Evolutionary conservation across 64 coral and sea anemone species (phyloP).

Genomic region (Cladopsammia gracilis): DNA sequence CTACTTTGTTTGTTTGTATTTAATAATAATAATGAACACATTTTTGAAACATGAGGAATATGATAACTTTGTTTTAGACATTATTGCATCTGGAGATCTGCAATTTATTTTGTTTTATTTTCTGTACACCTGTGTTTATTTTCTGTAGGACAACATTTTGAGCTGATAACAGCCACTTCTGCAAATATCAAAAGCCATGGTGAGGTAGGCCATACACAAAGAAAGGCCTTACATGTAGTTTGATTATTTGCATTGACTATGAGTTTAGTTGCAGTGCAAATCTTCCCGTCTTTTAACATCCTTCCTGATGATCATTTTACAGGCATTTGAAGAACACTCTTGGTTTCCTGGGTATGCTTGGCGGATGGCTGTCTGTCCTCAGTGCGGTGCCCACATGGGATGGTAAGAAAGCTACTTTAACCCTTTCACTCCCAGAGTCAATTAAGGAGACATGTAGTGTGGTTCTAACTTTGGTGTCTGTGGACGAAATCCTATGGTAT

Average conservation of each 20-base stretch:
- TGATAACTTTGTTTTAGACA: too few species aligned
- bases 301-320: not conserved
- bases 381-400: constrained; percentile 92
- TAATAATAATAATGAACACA: too few species aligned
- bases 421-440: too few species aligned
- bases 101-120: not conserved
- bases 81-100: too few species aligned
- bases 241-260: not conserved
- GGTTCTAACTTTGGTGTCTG: too few species aligned
- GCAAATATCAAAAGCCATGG: constrained; percentile 79
- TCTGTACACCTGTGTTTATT: not conserved
- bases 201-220: constrained; percentile 58
- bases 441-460: too few species aligned
- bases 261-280: not conserved
- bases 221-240: not conserved
- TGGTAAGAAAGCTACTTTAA: constrained; percentile 63
- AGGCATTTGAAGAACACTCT: constrained; percentile 87
- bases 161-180: constrained; percentile 88
- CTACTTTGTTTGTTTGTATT: too few species aligned
- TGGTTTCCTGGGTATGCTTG: constrained; percentile 96
- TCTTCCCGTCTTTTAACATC: too few species aligned
- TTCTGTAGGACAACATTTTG: constrained; percentile 88
- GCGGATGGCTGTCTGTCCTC: constrained; percentile 87
- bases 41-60: too few species aligned
- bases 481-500: too few species aligned